Evolutionary conservation across 2,888 invertebrate species (phyloP).

Genomic region (Peribatodes rhomboidaria): DNA sequence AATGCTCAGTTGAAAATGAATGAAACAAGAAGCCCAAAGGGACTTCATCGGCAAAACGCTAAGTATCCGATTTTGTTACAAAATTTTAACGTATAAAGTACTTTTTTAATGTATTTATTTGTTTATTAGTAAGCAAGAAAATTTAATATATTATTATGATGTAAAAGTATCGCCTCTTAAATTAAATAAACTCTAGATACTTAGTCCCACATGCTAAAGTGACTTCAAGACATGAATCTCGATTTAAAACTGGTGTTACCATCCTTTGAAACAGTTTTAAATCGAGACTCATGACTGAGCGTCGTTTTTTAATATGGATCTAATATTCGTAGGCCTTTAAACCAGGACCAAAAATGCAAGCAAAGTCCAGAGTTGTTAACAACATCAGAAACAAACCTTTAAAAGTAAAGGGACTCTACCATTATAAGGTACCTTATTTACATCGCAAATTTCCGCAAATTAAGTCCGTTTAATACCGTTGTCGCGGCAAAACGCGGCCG

Average conservation of each 20-base stretch:
- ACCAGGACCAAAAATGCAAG: background rate
- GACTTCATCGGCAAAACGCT: background rate
- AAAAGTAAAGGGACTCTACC: constrained; percentile 22
- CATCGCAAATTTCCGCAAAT: constrained; percentile 61
- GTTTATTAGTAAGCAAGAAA: too few relatives aligned
- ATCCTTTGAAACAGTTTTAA: too few relatives aligned
- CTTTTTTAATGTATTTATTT: too few relatives aligned
- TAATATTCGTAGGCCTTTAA: constrained; percentile 1
- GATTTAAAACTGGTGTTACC: too few relatives aligned
- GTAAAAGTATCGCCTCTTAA: too few relatives aligned
- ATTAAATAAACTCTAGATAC: too few relatives aligned
- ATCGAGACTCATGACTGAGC: too few relatives aligned
- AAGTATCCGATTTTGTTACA: background rate
- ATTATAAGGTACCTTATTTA: constrained; percentile 52
- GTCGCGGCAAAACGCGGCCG: constrained; percentile 49
- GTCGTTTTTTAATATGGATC: too few relatives aligned
- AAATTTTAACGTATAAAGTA: background rate
- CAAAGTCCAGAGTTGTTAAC: constrained; percentile 20
- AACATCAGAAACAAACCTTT: constrained; percentile 48
- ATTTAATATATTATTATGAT: too few relatives aligned
- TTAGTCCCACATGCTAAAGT: too few relatives aligned
- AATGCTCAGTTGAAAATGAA: constrained; percentile 7
- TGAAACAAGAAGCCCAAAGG: background rate
- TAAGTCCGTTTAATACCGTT: constrained; percentile 57
- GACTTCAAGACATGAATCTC: too few relatives aligned